Base-by-base conservation (phyloP, 2,888 invertebrate species). In the Linyphia triangularis region DNA sequence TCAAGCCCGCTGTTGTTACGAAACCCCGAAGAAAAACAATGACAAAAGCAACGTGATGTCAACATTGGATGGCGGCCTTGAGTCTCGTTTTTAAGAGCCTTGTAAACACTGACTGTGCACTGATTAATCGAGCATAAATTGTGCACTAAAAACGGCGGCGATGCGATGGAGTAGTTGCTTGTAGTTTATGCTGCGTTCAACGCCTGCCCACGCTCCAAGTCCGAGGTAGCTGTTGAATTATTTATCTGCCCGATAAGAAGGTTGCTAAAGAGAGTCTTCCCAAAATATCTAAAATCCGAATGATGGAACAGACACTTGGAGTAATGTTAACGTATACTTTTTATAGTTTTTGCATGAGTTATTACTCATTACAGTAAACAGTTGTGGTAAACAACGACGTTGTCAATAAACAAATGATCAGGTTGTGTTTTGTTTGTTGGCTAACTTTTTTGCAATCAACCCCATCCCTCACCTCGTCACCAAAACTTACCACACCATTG, bases 91-190 rank as follows among this genome's bases (percentile, higher is more conserved):
- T 77, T 77, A 37, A 77, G n/a, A 73, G 26, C 63, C 77, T n/a
- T 78, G 78, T 79, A 79, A 79, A 67, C 78, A 79, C 51, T 5
- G 51, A n/a, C n/a, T 70, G 22, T 75, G 78, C 77, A 19, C 67
- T 79, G 78, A 79, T 67, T 77, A 67, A 22, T 43, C 63, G 51
- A 40, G 77, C 59, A 37, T 73, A 73, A 30, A 57, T 77, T 63
- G 24, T 61, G 61, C 40, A 19, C 63, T 33, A 37, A 16, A 13
- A 16, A 51, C 24, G 26, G 30, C n/a, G 63, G 61, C 16, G 30
- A 57, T 51, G 24, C n/a, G 30, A 43, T 19, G 40, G 28, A 28
- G 51, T 40, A n/a, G 10, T 13, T 24, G 22, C 59, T 75, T 57
- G 59, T 59, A 61, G 59, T 73, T 59, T 57, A 30, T 59, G 33